A percentile compares a stretch with the other conserved stretches of the same genome.
Evolutionary conservation across 2,797 vertebrate genomes (phyloP).

Genomic region (Malacoraja senta): DNA sequence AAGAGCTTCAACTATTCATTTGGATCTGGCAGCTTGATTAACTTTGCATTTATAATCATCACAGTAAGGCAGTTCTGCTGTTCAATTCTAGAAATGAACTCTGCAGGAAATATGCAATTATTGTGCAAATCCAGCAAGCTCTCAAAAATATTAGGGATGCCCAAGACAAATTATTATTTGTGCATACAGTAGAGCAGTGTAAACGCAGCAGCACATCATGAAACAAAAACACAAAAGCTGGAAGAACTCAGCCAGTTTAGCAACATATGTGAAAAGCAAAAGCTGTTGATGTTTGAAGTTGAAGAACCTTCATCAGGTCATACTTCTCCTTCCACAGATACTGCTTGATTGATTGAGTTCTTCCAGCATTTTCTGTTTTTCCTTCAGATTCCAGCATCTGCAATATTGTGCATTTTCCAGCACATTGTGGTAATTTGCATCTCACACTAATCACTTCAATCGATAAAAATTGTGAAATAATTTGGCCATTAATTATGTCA

Average conservation of each 20-base stretch:
- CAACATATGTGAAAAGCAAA: too few species aligned
- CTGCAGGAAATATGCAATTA: not conserved
- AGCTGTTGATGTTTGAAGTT: too few species aligned
- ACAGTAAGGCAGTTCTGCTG: not conserved
- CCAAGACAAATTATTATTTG: not conserved
- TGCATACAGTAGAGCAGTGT: not conserved
- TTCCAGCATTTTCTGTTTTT: too few species aligned
- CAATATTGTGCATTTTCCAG: not conserved
- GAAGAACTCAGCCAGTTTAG: too few species aligned
- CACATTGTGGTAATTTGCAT: not conserved
- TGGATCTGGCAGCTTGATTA: not conserved
- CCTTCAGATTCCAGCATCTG: too few species aligned
- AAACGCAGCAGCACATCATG: not conserved
- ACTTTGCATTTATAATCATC: not conserved
- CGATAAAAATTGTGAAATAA: not conserved
- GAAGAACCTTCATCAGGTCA: too few species aligned
- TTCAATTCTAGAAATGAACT: not conserved
- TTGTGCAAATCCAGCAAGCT: not conserved
- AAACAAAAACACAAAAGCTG: too few species aligned
- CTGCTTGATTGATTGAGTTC: too few species aligned
- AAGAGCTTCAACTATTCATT: not conserved
- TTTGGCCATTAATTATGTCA: not conserved
- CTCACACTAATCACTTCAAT: not conserved
- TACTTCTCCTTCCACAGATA: too few species aligned
- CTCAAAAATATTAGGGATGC: not conserved